Percentiles rank a stretch among this genome's conserved stretches.
Conservation (phyloP, 2,888 invertebrate genomes). For the Neria commutata region DNA sequence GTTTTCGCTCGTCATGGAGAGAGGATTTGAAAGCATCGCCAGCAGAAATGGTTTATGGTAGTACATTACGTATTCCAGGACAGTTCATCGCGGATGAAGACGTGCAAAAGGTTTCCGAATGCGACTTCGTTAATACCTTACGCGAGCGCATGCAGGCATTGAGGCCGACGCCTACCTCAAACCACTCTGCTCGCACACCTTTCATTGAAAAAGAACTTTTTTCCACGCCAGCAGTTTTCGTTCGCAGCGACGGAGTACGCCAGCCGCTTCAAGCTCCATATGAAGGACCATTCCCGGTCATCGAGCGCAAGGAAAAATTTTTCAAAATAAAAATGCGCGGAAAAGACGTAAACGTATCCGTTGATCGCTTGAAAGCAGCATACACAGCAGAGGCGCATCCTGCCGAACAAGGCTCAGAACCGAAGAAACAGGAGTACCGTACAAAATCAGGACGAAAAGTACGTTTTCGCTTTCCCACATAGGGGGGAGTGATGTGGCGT, state of each 20-base stretch:
- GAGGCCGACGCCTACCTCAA: slow-evolving; percentile 1
- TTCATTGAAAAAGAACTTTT: slow-evolving; percentile 2
- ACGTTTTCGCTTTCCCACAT: no score
- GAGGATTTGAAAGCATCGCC: slow-evolving; percentile 21
- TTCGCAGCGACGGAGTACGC: neutral
- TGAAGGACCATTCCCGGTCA: slow-evolving; percentile 1
- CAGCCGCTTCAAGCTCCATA: neutral
- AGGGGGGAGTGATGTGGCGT: no score
- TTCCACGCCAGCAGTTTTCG: neutral
- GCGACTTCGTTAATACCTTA: neutral
- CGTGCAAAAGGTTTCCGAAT: neutral
- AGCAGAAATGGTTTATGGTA: slow-evolving; percentile 28
- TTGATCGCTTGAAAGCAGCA: neutral
- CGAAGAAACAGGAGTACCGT: no score
- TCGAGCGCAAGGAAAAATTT: no score
- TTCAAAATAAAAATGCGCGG: neutral
- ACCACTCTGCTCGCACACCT: neutral
- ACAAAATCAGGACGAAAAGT: no score
- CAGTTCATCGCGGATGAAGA: slow-evolving; percentile 22
- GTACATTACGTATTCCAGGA: slow-evolving; percentile 21
- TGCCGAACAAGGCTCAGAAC: no score
- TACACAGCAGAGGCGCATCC: neutral
- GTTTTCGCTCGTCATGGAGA: slow-evolving; percentile 20
- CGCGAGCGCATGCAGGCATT: neutral
- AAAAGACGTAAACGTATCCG: neutral